phyloP scores from a whole-genome alignment of 2,113 vertebrate species.

The Brachyistius frenatus region DNA sequence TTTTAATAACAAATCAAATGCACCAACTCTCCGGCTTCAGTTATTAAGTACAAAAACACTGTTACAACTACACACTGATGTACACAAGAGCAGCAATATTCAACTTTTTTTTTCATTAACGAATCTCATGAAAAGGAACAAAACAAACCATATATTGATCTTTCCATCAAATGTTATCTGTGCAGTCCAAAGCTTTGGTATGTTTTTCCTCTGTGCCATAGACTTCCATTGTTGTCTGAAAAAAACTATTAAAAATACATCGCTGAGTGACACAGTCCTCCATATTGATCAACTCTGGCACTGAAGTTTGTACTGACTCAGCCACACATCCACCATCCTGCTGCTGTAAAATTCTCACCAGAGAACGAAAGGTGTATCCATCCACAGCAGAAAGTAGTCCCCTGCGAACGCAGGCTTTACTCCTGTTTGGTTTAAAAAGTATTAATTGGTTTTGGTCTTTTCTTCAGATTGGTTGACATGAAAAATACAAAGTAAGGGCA shows the following conservation, averaged over 20 bases:
- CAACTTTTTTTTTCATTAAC: neutral
- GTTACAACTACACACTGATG: too few species aligned
- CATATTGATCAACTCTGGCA: too few species aligned
- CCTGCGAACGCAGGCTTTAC: too few species aligned
- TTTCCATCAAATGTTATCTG: neutral
- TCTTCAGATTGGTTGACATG: neutral
- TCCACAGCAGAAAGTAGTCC: too few species aligned
- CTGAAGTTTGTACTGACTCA: neutral
- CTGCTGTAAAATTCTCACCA: neutral
- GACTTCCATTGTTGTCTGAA: neutral
- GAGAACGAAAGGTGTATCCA: neutral
- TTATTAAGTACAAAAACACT: neutral
- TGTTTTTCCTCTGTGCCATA: neutral
- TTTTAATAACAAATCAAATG: neutral
- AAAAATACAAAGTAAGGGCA: neutral
- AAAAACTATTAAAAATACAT: neutral
- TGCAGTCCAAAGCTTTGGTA: neutral
- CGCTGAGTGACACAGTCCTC: too few species aligned
- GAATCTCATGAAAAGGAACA: neutral
- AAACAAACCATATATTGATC: too few species aligned
- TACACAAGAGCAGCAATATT: too few species aligned
- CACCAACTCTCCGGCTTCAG: neutral
- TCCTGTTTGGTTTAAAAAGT: too few species aligned
- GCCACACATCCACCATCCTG: neutral
- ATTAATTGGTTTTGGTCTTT: neutral